Conservation (phyloP, 2,888 invertebrate genomes). For the Rhopalosiphum nymphaeae region DNA sequence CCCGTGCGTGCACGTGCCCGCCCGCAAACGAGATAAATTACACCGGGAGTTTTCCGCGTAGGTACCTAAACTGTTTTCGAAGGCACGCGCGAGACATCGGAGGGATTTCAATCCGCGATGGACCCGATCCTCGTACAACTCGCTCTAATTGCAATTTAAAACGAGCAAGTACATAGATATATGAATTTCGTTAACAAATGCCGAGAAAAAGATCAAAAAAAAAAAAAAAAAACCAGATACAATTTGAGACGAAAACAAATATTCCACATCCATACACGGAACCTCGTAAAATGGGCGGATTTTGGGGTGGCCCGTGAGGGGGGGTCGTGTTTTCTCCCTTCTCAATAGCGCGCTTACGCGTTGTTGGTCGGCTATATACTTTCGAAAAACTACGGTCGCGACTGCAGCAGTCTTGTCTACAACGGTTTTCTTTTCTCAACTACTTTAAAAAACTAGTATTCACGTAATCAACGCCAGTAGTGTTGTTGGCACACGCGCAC, state of each 20-base stretch:
- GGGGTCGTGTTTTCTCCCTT: neutral
- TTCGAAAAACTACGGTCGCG: conserved; percentile 1
- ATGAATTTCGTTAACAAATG: neutral
- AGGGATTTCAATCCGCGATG: neutral
- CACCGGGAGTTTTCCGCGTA: neutral
- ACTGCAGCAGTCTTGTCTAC: neutral
- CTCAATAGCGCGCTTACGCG: neutral
- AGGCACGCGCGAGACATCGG: neutral
- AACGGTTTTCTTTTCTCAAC: neutral
- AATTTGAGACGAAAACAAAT: neutral
- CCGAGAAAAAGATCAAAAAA: neutral
- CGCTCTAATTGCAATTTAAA: neutral
- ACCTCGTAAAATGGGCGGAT: neutral
- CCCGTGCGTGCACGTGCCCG: conserved; percentile 28
- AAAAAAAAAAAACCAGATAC: neutral
- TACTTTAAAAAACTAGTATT: conserved; percentile 1
- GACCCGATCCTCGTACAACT: neutral
- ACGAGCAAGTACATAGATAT: neutral
- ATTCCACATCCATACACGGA: neutral
- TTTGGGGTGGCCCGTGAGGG: neutral
- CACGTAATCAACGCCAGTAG: conserved; percentile 27
- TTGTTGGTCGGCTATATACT: neutral
- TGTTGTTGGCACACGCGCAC: conserved; percentile 10
- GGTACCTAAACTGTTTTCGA: conserved; percentile 2
- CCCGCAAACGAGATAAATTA: conserved; percentile 1